Evolutionary conservation across 2,888 invertebrate genomes (phyloP).

Genomic region (Folsomia candida): DNA sequence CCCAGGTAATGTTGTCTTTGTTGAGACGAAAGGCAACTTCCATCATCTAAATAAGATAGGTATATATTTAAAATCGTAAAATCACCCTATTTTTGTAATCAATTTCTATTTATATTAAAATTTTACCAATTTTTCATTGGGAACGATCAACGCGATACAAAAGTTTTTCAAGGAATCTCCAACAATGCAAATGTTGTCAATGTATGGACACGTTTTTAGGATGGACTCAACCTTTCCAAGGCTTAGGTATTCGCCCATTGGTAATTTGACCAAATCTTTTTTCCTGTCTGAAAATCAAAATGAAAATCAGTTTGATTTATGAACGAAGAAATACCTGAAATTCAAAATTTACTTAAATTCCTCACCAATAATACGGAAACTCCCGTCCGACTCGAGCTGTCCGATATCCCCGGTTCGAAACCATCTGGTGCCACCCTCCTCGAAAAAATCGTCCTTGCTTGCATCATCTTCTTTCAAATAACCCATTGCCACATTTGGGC

Average conservation of each 20-base stretch:
- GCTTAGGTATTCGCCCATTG: constrained; percentile 96
- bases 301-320: no score
- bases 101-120: no score
- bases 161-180: constrained; percentile 81
- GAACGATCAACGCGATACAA: constrained; percentile 88
- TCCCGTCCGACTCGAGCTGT: constrained; percentile 87
- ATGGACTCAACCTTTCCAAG: constrained; percentile 93
- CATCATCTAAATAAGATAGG: neutral
- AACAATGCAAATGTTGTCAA: constrained; percentile 96
- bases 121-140: constrained; percentile 60
- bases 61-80: neutral
- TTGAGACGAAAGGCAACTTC: no score
- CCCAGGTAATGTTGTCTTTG: constrained; percentile 58
- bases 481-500: constrained; percentile 85
- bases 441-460: constrained; percentile 77
- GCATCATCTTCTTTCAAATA: constrained; percentile 82
- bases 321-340: no score
- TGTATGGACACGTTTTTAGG: constrained; percentile 85
- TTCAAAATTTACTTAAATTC: no score
- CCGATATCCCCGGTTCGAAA: constrained; percentile 96
- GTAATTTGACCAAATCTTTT: constrained; percentile 96
- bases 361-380: constrained; percentile 90
- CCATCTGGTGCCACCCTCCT: constrained; percentile 77
- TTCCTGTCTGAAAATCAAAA: no score
- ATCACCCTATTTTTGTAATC: no score